These are phyloP conservation scores for Scaptomyza cyrtandrae DNA, from an alignment of 2,888 invertebrate genomes.

Conservation along the genomic window DNA sequence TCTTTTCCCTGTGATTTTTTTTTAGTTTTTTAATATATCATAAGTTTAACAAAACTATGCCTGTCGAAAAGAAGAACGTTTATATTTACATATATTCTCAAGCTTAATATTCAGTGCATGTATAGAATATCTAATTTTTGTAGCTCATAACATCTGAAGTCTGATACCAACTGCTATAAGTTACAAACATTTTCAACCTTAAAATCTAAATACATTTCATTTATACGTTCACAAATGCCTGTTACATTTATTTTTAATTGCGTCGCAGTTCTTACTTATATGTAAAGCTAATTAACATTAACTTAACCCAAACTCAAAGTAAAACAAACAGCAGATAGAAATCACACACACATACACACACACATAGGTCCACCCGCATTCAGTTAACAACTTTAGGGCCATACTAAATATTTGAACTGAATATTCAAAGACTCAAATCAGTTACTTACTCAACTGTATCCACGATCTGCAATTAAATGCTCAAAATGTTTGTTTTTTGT, in stretches of 20 bases:
- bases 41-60: background rate
- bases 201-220: slow-evolving; percentile 9
- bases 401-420: slow-evolving; percentile 4
- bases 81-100: background rate
- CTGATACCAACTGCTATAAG: background rate
- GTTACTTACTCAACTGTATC: slow-evolving; percentile 43
- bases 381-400: background rate
- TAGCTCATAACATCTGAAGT: background rate
- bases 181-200: slow-evolving; percentile 1
- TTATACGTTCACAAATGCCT: background rate
- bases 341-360: background rate
- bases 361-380: slow-evolving; percentile 13
- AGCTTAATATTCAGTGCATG: background rate
- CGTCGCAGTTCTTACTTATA: slow-evolving; percentile 40
- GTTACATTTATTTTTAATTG: slow-evolving; percentile 29
- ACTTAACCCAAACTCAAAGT: slow-evolving; percentile 25
- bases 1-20: background rate
- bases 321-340: slow-evolving; percentile 28
- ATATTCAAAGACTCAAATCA: slow-evolving; percentile 32
- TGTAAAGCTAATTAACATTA: slow-evolving; percentile 55
- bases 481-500: slow-evolving; percentile 11
- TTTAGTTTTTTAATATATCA: too few species aligned
- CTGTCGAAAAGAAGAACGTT: background rate
- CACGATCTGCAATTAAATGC: slow-evolving; percentile 58
- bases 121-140: background rate